These are phyloP conservation scores for Numenius phaeopus DNA, from an alignment of 2,797 vertebrate species.

Conservation along the genomic window DNA sequence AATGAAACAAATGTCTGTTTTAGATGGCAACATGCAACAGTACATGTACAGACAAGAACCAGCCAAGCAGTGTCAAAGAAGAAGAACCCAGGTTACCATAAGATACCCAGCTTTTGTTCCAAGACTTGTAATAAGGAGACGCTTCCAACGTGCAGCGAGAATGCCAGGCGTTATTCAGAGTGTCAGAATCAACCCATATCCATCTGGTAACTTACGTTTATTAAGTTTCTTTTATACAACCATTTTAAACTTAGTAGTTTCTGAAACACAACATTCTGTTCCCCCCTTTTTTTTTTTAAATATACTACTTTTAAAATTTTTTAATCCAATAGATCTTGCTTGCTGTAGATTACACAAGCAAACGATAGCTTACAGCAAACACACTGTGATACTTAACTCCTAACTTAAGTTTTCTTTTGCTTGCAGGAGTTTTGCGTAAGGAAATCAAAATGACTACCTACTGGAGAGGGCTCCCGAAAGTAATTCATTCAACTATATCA, in stretches of 20 bases:
- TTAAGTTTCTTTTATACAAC: background rate
- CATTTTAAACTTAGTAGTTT: background rate
- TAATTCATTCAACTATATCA: conserved; percentile 87
- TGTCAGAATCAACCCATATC: conserved; percentile 62
- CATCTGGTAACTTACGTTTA: background rate
- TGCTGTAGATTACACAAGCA: background rate
- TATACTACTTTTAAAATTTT: background rate
- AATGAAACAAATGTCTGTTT: background rate
- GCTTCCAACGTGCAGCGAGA: conserved; percentile 64
- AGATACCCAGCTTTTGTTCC: conserved; percentile 72
- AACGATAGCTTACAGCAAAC: background rate
- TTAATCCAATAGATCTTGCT: background rate
- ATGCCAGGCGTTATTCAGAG: conserved; percentile 48
- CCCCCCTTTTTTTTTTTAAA: background rate
- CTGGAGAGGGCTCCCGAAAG: conserved; percentile 81
- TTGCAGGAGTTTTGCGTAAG: conserved; percentile 80
- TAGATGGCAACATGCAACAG: conserved; percentile 91
- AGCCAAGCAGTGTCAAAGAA: conserved; percentile 80
- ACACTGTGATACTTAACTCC: background rate
- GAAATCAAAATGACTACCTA: conserved; percentile 72
- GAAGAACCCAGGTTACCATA: conserved; percentile 61
- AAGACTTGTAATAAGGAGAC: conserved; percentile 64
- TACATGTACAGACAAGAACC: conserved; percentile 89
- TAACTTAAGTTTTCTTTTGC: background rate
- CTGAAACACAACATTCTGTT: background rate